Percentiles rank a stretch among this genome's conserved stretches.
These are phyloP conservation scores for Parazoanthus darwini DNA, from an alignment of 92 coral and sea anemone species.

Conservation along the genomic window DNA sequence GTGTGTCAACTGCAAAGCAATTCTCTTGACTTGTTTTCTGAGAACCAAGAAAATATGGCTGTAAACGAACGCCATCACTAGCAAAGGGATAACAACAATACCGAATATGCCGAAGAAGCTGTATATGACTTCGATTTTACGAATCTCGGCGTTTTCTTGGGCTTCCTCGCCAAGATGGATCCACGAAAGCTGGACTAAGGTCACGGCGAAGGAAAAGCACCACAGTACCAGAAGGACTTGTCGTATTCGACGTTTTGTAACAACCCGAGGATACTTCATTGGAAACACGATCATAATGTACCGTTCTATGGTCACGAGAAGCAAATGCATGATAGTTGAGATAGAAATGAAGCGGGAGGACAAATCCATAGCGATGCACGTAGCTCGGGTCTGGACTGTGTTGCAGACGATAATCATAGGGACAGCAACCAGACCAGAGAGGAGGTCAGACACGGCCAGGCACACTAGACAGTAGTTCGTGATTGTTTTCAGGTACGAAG, in stretches of 20 bases:
- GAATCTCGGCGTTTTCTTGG: constrained; percentile 13
- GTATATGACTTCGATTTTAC: constrained; percentile 54
- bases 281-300: constrained; percentile 77
- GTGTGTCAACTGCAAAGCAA: constrained; percentile 59
- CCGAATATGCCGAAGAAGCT: constrained; percentile 58
- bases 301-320: constrained; percentile 69
- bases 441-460: constrained; percentile 67
- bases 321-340: constrained; percentile 66
- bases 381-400: neutral
- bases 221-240: constrained; percentile 45
- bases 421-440: constrained; percentile 58
- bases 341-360: constrained; percentile 71
- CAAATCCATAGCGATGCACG: constrained; percentile 68
- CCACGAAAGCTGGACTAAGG: constrained; percentile 66
- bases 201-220: constrained; percentile 55
- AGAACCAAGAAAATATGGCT: constrained; percentile 59
- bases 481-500: constrained; percentile 56
- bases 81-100: constrained; percentile 55
- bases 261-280: constrained; percentile 57
- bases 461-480: constrained; percentile 65
- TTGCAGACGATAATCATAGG: constrained; percentile 67
- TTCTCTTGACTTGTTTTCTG: constrained; percentile 57
- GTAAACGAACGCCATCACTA: constrained; percentile 51
- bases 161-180: constrained; percentile 35
- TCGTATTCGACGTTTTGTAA: constrained; percentile 42